Percentiles rank a stretch among this genome's conserved stretches.
Evolutionary conservation across 2,113 vertebrate genomes (phyloP).

Genomic region (Sardina pilchardus): DNA sequence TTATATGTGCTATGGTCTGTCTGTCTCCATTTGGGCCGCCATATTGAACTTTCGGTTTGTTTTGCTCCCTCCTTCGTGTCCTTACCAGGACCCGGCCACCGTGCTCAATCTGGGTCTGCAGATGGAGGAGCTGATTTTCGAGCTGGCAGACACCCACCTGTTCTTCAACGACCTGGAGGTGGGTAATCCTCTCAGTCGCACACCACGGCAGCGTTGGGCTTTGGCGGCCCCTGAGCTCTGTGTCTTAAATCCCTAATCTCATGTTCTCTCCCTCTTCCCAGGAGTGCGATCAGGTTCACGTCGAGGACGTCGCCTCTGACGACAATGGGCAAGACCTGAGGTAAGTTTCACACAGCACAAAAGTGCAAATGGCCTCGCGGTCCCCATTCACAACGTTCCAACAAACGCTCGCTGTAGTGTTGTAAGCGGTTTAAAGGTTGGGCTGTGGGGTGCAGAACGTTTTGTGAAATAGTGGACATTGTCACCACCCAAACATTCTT

Average conservation of each 20-base stretch:
- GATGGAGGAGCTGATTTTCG: constrained; percentile 99
- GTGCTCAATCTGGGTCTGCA: constrained; percentile 92
- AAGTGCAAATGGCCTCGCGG: neutral
- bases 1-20: neutral
- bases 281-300: constrained; percentile 98
- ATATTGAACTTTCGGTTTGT: neutral
- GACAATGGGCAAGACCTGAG: constrained; percentile 98
- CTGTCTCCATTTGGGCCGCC: neutral
- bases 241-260: neutral
- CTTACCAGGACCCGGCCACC: constrained; percentile 83
- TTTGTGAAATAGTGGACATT: neutral
- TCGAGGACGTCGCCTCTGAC: constrained; percentile 95
- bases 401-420: neutral
- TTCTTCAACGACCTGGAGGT: constrained; percentile 99
- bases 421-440: neutral
- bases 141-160: constrained; percentile 95
- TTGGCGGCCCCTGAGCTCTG: neutral
- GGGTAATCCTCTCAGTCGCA: constrained; percentile 67
- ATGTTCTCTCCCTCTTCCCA: constrained; percentile 60
- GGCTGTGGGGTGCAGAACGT: neutral
- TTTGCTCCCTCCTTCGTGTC: neutral
- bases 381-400: neutral
- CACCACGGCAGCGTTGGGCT: neutral
- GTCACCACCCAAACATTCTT: neutral
- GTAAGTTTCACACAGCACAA: constrained; percentile 57